Evolutionary conservation across 2,888 invertebrate species (phyloP).

Genomic region (Lasius platythorax): DNA sequence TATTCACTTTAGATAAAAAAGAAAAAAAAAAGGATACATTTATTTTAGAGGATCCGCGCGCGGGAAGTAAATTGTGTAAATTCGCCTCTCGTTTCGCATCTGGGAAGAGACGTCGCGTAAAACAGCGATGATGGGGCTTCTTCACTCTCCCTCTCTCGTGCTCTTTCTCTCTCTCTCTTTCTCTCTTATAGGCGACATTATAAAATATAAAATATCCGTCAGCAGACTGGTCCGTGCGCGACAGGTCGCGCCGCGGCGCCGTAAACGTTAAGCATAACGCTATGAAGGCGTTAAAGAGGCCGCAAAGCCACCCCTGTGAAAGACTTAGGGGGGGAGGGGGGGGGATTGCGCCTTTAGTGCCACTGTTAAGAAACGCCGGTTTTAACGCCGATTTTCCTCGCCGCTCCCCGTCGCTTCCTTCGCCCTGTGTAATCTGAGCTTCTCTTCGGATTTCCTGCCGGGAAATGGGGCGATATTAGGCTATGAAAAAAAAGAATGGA

Average conservation of each 20-base stretch:
- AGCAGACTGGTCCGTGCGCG: slow-evolving; percentile 55
- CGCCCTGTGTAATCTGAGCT: neutral
- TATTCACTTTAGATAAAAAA: too few relatives aligned
- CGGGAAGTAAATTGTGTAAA: slow-evolving; percentile 5
- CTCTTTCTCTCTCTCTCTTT: neutral
- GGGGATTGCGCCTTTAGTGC: slow-evolving; percentile 68
- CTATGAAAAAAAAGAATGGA: neutral
- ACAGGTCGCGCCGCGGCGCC: slow-evolving; percentile 45
- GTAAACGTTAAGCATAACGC: slow-evolving; percentile 70
- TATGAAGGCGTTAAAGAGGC: slow-evolving; percentile 66
- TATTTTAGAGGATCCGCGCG: neutral
- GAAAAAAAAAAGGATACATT: neutral
- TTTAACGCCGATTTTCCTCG: slow-evolving; percentile 67
- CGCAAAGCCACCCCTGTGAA: slow-evolving; percentile 44
- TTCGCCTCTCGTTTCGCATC: neutral
- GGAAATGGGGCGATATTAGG: slow-evolving; percentile 10
- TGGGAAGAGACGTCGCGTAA: neutral
- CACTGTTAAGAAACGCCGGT: slow-evolving; percentile 70
- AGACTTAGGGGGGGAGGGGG: neutral
- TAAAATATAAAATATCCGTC: slow-evolving; percentile 76
- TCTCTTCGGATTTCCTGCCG: neutral
- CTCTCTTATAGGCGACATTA: slow-evolving; percentile 62
- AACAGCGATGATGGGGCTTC: neutral
- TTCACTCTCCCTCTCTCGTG: neutral
- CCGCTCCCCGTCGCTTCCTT: neutral